Conservation (phyloP, 2,113 vertebrate species). For the Pterocles gutturalis region DNA sequence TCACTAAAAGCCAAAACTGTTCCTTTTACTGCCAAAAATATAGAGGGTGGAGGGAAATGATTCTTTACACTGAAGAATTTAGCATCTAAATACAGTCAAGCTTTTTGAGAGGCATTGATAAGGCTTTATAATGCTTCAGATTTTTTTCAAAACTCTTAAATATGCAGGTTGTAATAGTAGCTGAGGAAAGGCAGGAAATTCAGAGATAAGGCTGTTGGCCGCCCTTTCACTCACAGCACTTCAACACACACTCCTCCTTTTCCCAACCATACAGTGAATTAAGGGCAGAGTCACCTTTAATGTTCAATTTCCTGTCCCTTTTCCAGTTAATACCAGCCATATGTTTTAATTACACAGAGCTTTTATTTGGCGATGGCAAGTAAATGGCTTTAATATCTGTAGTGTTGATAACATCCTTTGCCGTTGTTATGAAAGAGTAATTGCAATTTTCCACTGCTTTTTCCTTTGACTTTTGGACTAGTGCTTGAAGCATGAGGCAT, state of each 20-base stretch:
- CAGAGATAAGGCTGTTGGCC: not conserved
- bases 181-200: constrained; percentile 31
- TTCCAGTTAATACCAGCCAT: constrained; percentile 5
- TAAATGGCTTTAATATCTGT: constrained; percentile 47
- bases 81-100: not conserved
- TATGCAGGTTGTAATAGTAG: not conserved
- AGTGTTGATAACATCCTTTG: not conserved
- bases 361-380: constrained; percentile 24
- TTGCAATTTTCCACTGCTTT: not conserved
- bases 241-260: not conserved
- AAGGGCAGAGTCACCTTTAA: constrained; percentile 8
- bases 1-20: not conserved
- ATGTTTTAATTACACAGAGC: constrained; percentile 31
- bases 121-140: not conserved
- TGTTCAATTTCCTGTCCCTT: constrained; percentile 55
- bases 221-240: not conserved
- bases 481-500: not conserved
- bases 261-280: not conserved
- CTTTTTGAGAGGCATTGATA: not conserved
- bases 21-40: not conserved
- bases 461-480: not conserved
- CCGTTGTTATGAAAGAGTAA: constrained; percentile 33
- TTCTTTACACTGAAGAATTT: not conserved
- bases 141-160: not conserved
- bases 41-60: not conserved